phyloP scores from a whole-genome alignment of 2,888 invertebrate species.

The Orthosia cruda region DNA sequence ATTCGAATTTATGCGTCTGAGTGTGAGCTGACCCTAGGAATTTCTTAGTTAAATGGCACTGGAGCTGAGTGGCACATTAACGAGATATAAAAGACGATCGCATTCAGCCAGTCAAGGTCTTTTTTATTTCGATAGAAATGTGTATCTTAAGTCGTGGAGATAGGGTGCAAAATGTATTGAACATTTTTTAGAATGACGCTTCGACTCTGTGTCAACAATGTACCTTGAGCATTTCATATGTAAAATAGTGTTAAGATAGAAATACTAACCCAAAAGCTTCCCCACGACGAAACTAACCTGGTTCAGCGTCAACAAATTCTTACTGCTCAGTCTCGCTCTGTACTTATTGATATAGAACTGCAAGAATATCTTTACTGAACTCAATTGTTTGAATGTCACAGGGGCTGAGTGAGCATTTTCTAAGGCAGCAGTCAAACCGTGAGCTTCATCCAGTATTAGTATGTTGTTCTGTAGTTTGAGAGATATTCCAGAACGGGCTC shows the following conservation, averaged over 20 bases:
- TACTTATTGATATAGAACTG: constrained; percentile 95
- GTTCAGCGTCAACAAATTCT: constrained; percentile 95
- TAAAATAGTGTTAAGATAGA: background rate
- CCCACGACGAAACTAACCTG: constrained; percentile 96
- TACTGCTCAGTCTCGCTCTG: constrained; percentile 94
- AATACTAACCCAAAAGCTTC: constrained; percentile 90
- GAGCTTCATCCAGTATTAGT: constrained; percentile 98
- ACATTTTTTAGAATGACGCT: too few relatives aligned
- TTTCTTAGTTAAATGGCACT: too few relatives aligned
- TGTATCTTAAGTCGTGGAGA: too few relatives aligned
- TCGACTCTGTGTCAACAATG: too few relatives aligned
- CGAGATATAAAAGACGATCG: too few relatives aligned
- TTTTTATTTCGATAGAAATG: too few relatives aligned
- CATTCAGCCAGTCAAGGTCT: too few relatives aligned
- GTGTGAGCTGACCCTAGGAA: too few relatives aligned
- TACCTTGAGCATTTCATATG: too few relatives aligned
- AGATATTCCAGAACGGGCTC: constrained; percentile 85
- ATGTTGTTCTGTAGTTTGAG: constrained; percentile 93
- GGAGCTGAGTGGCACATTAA: too few relatives aligned
- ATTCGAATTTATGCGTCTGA: too few relatives aligned
- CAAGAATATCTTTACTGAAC: constrained; percentile 93
- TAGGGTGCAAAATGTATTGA: too few relatives aligned
- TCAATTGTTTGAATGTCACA: constrained; percentile 93
- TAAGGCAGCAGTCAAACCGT: constrained; percentile 98
- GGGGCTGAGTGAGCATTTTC: constrained; percentile 96